Conservation (phyloP, 2,888 invertebrate species). For the Chrysolina americana region DNA sequence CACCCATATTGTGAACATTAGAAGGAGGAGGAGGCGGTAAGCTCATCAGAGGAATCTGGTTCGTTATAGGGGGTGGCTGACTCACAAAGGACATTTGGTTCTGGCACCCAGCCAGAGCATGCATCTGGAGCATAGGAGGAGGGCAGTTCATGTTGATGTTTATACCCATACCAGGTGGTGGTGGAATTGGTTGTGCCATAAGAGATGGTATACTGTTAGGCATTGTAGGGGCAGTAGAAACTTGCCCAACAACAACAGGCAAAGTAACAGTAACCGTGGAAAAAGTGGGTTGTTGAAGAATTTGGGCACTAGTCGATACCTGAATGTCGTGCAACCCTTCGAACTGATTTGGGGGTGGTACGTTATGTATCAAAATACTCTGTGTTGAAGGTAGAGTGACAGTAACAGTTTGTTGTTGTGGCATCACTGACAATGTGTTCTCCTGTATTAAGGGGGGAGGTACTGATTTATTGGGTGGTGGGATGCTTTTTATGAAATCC, state of each 20-base stretch:
- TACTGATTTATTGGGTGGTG: slow-evolving; percentile 68
- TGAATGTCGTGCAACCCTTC: slow-evolving; percentile 42
- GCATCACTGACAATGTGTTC: slow-evolving; percentile 40
- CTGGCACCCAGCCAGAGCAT: slow-evolving; percentile 49
- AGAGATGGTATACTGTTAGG: slow-evolving; percentile 64
- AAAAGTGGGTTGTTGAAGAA: slow-evolving; percentile 44
- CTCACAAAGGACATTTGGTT: slow-evolving; percentile 63
- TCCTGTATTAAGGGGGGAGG: slow-evolving; percentile 66
- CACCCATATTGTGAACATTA: slow-evolving; percentile 50
- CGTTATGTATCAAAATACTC: slow-evolving; percentile 59
- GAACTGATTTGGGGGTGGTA: slow-evolving; percentile 53
- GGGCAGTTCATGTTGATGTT: slow-evolving; percentile 56
- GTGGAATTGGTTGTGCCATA: slow-evolving; percentile 68
- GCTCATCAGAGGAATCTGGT: slow-evolving; percentile 67
- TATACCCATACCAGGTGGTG: slow-evolving; percentile 63
- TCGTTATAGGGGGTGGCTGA: slow-evolving; percentile 63
- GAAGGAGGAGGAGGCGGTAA: slow-evolving; percentile 68
- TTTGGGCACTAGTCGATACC: slow-evolving; percentile 27
- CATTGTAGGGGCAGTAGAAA: slow-evolving; percentile 54
- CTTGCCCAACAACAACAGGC: slow-evolving; percentile 56
- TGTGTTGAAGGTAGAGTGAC: slow-evolving; percentile 53
- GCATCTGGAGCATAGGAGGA: slow-evolving; percentile 45
- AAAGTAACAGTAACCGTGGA: slow-evolving; percentile 58
- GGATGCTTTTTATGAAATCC: slow-evolving; percentile 68
- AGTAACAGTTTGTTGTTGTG: slow-evolving; percentile 38